These are phyloP conservation scores for Edolisoma coerulescens DNA, from an alignment of 2,113 vertebrate species.

Conservation along the genomic window DNA sequence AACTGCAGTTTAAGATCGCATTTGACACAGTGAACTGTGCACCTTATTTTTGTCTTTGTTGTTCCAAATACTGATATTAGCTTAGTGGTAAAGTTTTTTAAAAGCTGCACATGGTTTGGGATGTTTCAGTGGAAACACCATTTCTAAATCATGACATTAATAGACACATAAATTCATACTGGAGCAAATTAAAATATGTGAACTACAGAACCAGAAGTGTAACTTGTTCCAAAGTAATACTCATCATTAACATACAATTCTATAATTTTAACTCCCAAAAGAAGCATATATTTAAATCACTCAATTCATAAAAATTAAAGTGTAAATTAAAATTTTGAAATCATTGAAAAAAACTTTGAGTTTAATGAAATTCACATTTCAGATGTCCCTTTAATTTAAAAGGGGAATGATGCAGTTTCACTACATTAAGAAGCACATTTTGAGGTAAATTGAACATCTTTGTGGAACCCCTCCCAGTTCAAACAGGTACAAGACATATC, in stretches of 20 bases:
- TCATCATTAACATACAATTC: not conserved
- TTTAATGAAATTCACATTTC: not conserved
- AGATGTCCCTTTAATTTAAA: not conserved
- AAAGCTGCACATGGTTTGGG: not conserved
- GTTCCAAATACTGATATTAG: not conserved
- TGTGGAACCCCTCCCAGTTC: not conserved
- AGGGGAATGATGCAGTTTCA: not conserved
- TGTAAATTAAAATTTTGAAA: not conserved
- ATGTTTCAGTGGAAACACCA: not conserved
- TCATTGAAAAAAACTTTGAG: rapidly evolving
- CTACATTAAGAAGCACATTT: not conserved
- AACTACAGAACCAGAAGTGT: not conserved
- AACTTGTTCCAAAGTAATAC: not conserved
- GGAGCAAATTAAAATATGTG: not conserved
- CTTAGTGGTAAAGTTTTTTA: not conserved
- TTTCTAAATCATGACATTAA: not conserved
- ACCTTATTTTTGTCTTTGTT: not conserved
- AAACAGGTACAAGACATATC: not conserved
- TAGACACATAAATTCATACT: not conserved
- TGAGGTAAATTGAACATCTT: not conserved
- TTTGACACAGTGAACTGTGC: not conserved
- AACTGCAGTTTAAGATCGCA: not conserved
- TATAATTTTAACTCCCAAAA: not conserved
- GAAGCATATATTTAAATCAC: not conserved
- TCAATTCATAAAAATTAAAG: not conserved